Conservation (phyloP, 2,888 invertebrate species). For the Alsophila aescularia region DNA sequence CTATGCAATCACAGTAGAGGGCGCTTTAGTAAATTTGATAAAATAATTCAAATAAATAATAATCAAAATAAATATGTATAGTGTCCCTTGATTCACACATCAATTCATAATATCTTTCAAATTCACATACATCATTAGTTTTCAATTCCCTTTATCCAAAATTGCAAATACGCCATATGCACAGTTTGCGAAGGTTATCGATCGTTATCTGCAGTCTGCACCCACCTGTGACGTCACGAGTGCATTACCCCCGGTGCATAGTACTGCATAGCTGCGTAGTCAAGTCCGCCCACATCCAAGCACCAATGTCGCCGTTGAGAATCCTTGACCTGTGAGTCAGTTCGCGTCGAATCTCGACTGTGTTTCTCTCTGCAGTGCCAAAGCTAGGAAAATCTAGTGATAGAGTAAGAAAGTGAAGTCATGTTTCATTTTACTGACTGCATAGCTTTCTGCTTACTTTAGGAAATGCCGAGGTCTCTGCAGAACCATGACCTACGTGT, state of each 20-base stretch:
- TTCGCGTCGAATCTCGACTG: slow-evolving; percentile 22
- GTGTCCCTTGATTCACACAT: neutral
- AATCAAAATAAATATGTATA: neutral
- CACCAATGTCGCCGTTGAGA: slow-evolving; percentile 57
- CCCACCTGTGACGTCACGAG: slow-evolving; percentile 62
- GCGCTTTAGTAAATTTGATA: neutral
- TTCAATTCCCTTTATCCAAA: neutral
- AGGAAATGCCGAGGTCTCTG: neutral
- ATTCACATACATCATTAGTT: neutral
- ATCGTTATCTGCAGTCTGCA: slow-evolving; percentile 17
- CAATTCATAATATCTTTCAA: neutral
- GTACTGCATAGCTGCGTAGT: slow-evolving; percentile 40
- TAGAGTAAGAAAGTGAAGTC: neutral
- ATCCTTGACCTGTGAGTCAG: slow-evolving; percentile 57
- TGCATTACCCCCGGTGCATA: slow-evolving; percentile 65
- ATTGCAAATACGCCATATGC: neutral
- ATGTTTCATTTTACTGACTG: neutral
- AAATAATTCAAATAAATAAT: neutral
- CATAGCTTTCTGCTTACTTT: neutral
- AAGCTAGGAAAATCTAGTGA: neutral
- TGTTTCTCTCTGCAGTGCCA: neutral
- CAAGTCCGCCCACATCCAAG: slow-evolving; percentile 60
- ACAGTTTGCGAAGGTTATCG: neutral
- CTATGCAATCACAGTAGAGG: neutral
- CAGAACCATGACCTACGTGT: slow-evolving; percentile 9